Conservation (phyloP, 2,113 vertebrate genomes). For the Charadrius vociferus region DNA sequence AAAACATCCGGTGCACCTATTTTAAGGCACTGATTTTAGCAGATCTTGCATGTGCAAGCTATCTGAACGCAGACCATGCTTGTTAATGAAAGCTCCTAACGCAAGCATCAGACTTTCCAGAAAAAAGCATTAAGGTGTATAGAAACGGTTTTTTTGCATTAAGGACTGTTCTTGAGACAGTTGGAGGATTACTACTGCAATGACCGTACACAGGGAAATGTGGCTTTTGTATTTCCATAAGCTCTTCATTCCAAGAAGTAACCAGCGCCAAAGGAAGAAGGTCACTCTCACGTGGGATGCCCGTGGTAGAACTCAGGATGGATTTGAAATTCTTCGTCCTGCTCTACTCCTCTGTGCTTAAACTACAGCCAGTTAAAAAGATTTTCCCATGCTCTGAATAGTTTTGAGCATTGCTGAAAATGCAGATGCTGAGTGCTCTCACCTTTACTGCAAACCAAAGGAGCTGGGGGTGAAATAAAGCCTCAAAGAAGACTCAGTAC, state of each 20-base stretch:
- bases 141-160: neutral
- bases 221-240: neutral
- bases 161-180: neutral
- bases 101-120: accelerated
- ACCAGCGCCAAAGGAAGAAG: neutral
- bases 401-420: neutral
- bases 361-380: neutral
- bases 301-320: neutral
- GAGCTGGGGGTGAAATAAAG: neutral
- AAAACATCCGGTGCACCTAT: accelerated
- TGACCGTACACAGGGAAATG: accelerated
- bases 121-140: neutral
- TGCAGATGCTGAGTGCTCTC: neutral
- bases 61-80: accelerated
- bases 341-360: neutral
- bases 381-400: neutral
- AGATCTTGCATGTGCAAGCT: accelerated
- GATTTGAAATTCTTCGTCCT: neutral
- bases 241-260: neutral
- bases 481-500: neutral
- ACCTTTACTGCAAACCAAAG: neutral
- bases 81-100: accelerated
- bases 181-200: neutral
- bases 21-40: neutral
- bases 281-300: neutral